phyloP scores from a whole-genome alignment of 2,113 vertebrate species.

The Pithys albifrons region DNA sequence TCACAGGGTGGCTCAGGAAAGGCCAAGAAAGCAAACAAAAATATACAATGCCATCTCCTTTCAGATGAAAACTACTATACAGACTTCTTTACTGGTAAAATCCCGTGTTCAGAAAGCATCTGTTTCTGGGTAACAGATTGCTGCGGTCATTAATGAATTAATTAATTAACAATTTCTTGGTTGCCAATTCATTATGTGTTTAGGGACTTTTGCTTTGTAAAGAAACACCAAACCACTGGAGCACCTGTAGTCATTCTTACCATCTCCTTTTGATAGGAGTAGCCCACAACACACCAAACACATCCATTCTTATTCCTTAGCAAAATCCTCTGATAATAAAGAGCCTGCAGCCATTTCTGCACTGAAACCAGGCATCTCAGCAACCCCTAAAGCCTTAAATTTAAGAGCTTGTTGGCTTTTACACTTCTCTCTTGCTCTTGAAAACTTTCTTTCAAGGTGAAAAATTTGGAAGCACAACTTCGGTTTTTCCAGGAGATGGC shows the following conservation, averaged over 20 bases:
- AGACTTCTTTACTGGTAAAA: background rate
- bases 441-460: constrained; percentile 31
- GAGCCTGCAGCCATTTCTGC: background rate
- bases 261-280: background rate
- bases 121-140: background rate
- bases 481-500: constrained; percentile 68
- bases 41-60: background rate
- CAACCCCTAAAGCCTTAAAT: background rate
- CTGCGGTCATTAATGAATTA: background rate
- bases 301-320: background rate
- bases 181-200: background rate
- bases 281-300: background rate
- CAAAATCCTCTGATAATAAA: background rate
- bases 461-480: background rate
- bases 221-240: background rate
- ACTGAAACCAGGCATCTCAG: background rate
- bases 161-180: background rate
- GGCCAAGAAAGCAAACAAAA: background rate
- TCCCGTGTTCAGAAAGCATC: background rate
- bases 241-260: background rate
- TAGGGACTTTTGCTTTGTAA: background rate
- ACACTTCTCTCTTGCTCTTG: background rate
- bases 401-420: background rate
- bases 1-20: background rate
- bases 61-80: background rate